Conservation (phyloP, 1,140 invertebrate genomes). For the Orussus abietinus region DNA sequence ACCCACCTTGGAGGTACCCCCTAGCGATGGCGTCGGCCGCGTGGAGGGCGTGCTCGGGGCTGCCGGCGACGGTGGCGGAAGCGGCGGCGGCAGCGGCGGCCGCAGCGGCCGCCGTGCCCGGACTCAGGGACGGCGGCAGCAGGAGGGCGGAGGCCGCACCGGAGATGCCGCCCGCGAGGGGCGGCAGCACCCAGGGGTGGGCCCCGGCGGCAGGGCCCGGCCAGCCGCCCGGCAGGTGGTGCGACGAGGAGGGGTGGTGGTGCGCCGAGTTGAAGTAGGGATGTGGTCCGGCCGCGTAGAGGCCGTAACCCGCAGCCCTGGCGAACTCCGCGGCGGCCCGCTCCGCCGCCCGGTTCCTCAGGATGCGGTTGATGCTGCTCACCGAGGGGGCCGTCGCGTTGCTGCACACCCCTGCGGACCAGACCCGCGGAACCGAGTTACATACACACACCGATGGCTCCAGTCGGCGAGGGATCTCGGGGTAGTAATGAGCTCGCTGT, state of each 20-base stretch:
- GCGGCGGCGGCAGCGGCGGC: constrained; percentile 50
- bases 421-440: not conserved
- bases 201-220: constrained; percentile 41
- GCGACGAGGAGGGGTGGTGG: constrained; percentile 41
- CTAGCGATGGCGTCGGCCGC: constrained; percentile 55
- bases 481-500: too few species aligned
- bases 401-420: constrained; percentile 75
- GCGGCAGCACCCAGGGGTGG: constrained; percentile 52
- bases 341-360: constrained; percentile 86
- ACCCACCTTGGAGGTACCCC: constrained; percentile 54
- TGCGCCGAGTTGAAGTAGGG: constrained; percentile 58
- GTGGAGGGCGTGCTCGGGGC: constrained; percentile 51
- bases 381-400: constrained; percentile 88
- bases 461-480: too few species aligned
- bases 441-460: too few species aligned
- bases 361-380: constrained; percentile 88
- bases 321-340: constrained; percentile 91
- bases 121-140: constrained; percentile 54
- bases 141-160: constrained; percentile 50
- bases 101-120: constrained; percentile 42
- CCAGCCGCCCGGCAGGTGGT: constrained; percentile 52
- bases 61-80: constrained; percentile 49
- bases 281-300: constrained; percentile 68
- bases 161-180: constrained; percentile 45
- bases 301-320: constrained; percentile 81